Percentiles rank a stretch among this genome's conserved stretches.
Conservation (phyloP, 2,888 invertebrate species). For the Parapristionchus giblindavisi region DNA sequence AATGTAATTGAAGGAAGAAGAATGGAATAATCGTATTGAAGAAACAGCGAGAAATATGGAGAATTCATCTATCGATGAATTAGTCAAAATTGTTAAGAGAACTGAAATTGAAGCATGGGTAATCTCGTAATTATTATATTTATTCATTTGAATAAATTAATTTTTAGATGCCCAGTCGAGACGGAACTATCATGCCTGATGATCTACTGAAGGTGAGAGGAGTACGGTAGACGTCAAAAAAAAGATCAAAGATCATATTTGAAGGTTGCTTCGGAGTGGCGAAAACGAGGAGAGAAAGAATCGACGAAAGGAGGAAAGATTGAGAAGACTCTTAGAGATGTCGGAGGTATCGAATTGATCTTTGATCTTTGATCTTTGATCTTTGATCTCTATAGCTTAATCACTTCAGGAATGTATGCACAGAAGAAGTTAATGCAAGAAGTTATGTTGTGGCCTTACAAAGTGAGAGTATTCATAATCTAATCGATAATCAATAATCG, state of each 20-base stretch:
- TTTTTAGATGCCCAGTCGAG: constrained; percentile 29
- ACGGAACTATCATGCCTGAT: constrained; percentile 18
- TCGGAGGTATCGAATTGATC: constrained; percentile 4
- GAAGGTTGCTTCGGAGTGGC: constrained; percentile 15
- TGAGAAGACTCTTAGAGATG: constrained; percentile 21
- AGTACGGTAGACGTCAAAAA: not conserved
- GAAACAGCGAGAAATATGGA: constrained; percentile 20
- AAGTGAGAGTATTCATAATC: constrained; percentile 42
- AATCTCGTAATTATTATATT: not conserved
- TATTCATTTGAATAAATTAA: not conserved
- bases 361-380: not conserved
- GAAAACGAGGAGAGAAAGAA: constrained; percentile 7
- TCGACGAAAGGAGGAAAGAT: constrained; percentile 18
- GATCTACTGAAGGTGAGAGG: constrained; percentile 15
- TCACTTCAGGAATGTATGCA: constrained; percentile 51
- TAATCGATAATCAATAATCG: not conserved
- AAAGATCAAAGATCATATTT: constrained; percentile 24
- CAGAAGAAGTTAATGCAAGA: constrained; percentile 59
- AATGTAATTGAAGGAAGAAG: constrained; percentile 1
- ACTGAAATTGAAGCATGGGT: constrained; percentile 29
- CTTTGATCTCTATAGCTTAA: constrained; percentile 2
- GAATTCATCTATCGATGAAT: constrained; percentile 10
- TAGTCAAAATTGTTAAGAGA: constrained; percentile 22
- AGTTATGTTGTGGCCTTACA: constrained; percentile 65
- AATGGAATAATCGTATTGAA: constrained; percentile 15